phyloP scores from a whole-genome alignment of 2,888 invertebrate genomes.

The Drosophila meridiana region DNA sequence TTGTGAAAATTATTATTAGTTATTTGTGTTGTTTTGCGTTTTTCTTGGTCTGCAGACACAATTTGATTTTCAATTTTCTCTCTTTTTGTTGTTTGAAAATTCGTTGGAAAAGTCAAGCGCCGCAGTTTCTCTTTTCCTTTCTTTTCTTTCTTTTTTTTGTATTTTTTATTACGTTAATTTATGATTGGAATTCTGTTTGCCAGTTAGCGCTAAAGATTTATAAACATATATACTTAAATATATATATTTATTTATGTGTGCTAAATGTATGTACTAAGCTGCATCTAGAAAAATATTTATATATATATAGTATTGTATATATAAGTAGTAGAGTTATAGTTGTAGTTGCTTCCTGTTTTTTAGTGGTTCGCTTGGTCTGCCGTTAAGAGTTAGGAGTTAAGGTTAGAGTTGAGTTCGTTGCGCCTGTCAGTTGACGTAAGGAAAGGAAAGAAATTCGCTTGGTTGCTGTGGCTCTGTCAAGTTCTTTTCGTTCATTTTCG shows the following conservation, averaged over 20 bases:
- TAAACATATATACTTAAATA: slow-evolving; percentile 22
- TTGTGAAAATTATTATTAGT: slow-evolving; percentile 74
- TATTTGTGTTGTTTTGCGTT: slow-evolving; percentile 65
- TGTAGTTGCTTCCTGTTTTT: slow-evolving; percentile 39
- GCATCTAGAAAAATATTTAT: slow-evolving; percentile 56
- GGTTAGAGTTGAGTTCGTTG: slow-evolving; percentile 38
- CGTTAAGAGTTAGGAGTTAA: slow-evolving; percentile 23
- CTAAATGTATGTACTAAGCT: slow-evolving; percentile 44
- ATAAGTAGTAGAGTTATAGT: slow-evolving; percentile 12
- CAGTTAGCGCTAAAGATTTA: slow-evolving; percentile 62
- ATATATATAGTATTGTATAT: slow-evolving; percentile 12
- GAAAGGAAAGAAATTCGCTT: slow-evolving; percentile 9
- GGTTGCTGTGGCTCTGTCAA: background rate
- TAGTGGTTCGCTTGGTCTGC: slow-evolving; percentile 50
- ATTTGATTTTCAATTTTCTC: slow-evolving; percentile 24
- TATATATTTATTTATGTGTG: background rate
- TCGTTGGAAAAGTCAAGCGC: slow-evolving; percentile 61
- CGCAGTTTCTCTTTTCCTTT: slow-evolving; percentile 23
- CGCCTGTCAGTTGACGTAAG: slow-evolving; percentile 23
- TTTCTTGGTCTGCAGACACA: slow-evolving; percentile 70
- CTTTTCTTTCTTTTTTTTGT: background rate
- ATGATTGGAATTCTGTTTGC: slow-evolving; percentile 73
- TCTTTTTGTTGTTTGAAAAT: slow-evolving; percentile 15
- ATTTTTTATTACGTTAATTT: slow-evolving; percentile 68
- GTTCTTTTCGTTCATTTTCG: slow-evolving; percentile 15